Conservation (phyloP, 1,140 invertebrate species). For the Zaprionus lachaisei region DNA sequence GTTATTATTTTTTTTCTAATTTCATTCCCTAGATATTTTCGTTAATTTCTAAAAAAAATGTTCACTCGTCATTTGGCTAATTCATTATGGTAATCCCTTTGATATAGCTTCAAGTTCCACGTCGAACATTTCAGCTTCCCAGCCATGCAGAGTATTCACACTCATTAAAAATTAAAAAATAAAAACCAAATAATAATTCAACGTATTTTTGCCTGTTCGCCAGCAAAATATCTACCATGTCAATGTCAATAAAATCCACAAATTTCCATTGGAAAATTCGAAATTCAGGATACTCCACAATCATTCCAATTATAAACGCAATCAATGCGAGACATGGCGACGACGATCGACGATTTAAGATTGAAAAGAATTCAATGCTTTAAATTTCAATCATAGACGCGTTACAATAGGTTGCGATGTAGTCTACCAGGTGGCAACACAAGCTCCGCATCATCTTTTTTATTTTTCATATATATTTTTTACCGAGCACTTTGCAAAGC, state of each 20-base stretch:
- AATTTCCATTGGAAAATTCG: neutral
- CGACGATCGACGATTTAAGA: too few species aligned
- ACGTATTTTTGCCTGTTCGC: neutral
- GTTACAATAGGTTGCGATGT: neutral
- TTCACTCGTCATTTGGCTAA: neutral
- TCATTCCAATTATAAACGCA: neutral
- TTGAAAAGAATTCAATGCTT: neutral
- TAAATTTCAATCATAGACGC: neutral
- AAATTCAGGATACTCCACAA: neutral
- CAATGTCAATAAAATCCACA: neutral
- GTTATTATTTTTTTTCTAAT: too few species aligned
- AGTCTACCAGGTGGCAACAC: neutral
- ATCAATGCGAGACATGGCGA: neutral
- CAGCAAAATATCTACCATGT: neutral
- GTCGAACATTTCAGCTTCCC: too few species aligned
- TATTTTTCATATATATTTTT: neutral
- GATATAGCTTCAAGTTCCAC: neutral
- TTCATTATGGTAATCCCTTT: neutral
- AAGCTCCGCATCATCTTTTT: neutral
- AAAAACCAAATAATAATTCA: neutral
- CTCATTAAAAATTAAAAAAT: neutral
- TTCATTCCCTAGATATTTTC: neutral
- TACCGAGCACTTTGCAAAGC: slow-evolving; percentile 29
- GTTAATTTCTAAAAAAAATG: neutral
- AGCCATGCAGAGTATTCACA: neutral